Percentiles rank a stretch among this genome's conserved stretches.
These are phyloP conservation scores for Zelostemma sp. DNA, from an alignment of 1,140 invertebrate genomes.

Conservation along the genomic window DNA sequence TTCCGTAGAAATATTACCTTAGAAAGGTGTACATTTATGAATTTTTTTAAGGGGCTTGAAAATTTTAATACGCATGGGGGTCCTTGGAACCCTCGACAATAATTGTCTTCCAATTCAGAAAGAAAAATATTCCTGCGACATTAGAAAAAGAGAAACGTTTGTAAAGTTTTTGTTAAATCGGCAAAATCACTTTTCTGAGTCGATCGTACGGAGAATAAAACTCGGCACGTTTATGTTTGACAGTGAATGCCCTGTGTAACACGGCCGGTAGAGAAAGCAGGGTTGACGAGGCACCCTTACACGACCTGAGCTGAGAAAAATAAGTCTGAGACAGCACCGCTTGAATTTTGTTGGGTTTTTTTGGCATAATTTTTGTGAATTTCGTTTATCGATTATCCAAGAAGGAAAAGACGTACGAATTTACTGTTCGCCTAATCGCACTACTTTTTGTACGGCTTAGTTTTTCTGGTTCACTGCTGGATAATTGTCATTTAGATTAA, in stretches of 20 bases:
- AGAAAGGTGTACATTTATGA: no score
- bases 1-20: no score
- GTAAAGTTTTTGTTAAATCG: conserved; percentile 20
- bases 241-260: conserved; percentile 43
- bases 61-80: no score
- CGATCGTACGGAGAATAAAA: conserved; percentile 16
- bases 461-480: background rate
- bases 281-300: conserved; percentile 30
- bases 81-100: no score
- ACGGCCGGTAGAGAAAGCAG: conserved; percentile 38
- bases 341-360: conserved; percentile 22
- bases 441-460: background rate
- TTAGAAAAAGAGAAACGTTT: background rate
- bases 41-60: no score
- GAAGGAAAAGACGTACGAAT: background rate
- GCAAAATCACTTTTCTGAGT: background rate
- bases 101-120: background rate
- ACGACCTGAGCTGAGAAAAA: conserved; percentile 46
- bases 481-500: background rate
- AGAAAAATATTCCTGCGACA: background rate
- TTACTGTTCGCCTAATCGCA: background rate
- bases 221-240: conserved; percentile 50
- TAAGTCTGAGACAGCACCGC: conserved; percentile 48
- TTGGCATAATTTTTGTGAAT: conserved; percentile 6
- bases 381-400: background rate